Evolutionary conservation across 2,888 invertebrate genomes (phyloP).

Genomic region (Cecidostiba fungosa): DNA sequence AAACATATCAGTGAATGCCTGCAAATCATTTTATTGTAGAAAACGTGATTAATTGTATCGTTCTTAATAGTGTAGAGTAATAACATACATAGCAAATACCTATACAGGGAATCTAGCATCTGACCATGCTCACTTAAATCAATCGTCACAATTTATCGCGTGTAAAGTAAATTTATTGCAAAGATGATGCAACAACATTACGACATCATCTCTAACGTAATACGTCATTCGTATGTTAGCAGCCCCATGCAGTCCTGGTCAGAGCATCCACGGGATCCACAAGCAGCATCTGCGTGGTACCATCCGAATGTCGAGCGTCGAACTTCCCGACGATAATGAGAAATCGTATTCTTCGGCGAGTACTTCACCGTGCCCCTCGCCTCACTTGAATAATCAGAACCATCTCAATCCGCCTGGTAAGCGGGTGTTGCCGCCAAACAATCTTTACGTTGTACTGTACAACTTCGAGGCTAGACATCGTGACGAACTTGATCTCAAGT

Average conservation of each 20-base stretch:
- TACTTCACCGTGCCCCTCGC: conserved; percentile 96
- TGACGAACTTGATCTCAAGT: conserved; percentile 96
- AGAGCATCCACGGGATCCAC: conserved; percentile 79
- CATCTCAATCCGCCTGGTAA: conserved; percentile 75
- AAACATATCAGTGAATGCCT: too few species aligned
- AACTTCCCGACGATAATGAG: conserved; percentile 93
- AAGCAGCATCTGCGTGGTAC: conserved; percentile 91
- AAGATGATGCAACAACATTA: background rate
- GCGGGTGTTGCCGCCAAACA: conserved; percentile 88
- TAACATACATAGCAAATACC: too few species aligned
- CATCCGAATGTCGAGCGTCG: conserved; percentile 96
- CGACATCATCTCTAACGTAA: background rate
- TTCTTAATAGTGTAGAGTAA: too few species aligned
- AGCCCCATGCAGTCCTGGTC: conserved; percentile 96
- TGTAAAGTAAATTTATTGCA: too few species aligned
- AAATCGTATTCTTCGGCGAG: conserved; percentile 95
- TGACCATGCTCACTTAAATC: too few species aligned
- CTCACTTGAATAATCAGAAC: conserved; percentile 81
- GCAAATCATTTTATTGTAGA: too few species aligned
- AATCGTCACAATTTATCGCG: too few species aligned
- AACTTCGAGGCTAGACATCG: conserved; percentile 97
- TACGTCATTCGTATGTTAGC: conserved; percentile 67
- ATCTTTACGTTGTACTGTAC: conserved; percentile 96
- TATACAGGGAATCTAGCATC: too few species aligned
- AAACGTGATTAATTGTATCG: too few species aligned